A percentile compares a stretch with the other conserved stretches of the same genome.
Conservation (phyloP, 2,888 invertebrate genomes). For the Arge pagana region DNA sequence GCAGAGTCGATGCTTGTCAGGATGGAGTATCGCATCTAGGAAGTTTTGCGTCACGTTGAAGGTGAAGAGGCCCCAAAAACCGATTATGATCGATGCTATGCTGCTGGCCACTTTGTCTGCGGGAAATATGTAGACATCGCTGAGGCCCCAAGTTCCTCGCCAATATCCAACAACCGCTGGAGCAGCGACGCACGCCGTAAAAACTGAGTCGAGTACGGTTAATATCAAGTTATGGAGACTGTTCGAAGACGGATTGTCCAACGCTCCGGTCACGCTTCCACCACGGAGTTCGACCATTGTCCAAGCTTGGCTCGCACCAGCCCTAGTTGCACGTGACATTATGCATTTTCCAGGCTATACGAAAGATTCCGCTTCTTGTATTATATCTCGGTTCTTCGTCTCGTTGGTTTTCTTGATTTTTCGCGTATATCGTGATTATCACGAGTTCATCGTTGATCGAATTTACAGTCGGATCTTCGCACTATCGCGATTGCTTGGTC, state of each 20-base stretch:
- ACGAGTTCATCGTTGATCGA: no score
- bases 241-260: constrained; percentile 63
- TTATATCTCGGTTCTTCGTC: not conserved
- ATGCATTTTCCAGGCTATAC: constrained; percentile 37
- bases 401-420: not conserved
- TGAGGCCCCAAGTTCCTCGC: constrained; percentile 84
- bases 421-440: no score
- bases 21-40: constrained; percentile 65
- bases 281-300: constrained; percentile 64
- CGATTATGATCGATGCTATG: constrained; percentile 70
- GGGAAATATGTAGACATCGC: constrained; percentile 74
- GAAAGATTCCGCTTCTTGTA: constrained; percentile 13
- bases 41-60: constrained; percentile 69
- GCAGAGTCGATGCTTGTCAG: constrained; percentile 70
- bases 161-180: constrained; percentile 85
- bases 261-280: constrained; percentile 68
- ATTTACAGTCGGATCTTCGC: no score
- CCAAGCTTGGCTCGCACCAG: constrained; percentile 38
- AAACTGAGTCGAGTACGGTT: constrained; percentile 71
- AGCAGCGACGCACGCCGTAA: constrained; percentile 75
- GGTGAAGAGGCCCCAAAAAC: constrained; percentile 71
- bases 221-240: constrained; percentile 63
- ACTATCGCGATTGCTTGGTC: no score
- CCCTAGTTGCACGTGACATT: constrained; percentile 37
- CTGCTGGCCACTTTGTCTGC: constrained; percentile 66